phyloP scores from a whole-genome alignment of 2,113 vertebrate species.

The Corythoichthys intestinalis region DNA sequence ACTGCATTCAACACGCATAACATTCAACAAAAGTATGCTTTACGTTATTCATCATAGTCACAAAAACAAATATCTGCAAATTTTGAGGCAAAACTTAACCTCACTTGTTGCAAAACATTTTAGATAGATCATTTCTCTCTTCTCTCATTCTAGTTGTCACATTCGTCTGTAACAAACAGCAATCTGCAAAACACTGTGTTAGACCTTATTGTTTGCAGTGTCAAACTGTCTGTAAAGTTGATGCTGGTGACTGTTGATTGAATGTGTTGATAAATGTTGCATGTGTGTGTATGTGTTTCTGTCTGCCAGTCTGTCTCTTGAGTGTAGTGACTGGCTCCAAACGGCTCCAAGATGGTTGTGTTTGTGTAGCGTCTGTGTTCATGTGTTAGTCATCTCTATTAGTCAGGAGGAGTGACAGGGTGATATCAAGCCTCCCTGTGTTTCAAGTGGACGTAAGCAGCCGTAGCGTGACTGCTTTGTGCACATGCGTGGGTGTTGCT shows the following conservation, averaged over 20 bases:
- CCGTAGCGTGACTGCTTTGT: constrained; percentile 51
- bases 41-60: no score
- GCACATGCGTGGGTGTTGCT: constrained; percentile 10
- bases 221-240: constrained; percentile 21
- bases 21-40: no score
- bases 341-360: constrained; percentile 33
- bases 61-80: no score
- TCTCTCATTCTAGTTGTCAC: not conserved
- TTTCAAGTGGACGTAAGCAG: constrained; percentile 54
- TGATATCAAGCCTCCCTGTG: constrained; percentile 46
- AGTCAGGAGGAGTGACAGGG: constrained; percentile 48
- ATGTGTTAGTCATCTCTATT: constrained; percentile 56
- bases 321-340: constrained; percentile 33
- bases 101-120: not conserved
- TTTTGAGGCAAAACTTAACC: not conserved
- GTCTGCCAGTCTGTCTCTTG: constrained; percentile 16
- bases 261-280: constrained; percentile 33
- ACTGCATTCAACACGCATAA: no score
- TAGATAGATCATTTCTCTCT: not conserved
- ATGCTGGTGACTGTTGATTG: constrained; percentile 23
- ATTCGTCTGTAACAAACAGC: not conserved
- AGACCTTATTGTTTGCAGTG: not conserved
- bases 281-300: constrained; percentile 14
- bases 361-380: constrained; percentile 25
- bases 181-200: not conserved